Conservation (phyloP, 2,797 vertebrate genomes). For the Spatula clypeata region DNA sequence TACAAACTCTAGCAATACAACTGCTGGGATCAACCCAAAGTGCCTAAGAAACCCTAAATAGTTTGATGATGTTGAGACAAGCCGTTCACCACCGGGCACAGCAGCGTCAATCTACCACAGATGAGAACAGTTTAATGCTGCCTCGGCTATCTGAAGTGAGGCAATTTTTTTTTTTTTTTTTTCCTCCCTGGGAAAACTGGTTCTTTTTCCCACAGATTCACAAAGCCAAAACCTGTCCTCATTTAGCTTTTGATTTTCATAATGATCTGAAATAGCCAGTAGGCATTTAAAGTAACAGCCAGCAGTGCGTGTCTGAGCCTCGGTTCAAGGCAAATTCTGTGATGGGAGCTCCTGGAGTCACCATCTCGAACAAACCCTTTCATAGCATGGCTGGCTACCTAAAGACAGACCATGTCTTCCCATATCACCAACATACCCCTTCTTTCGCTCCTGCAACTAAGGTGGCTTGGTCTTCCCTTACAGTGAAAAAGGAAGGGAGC, state of each 20-base stretch:
- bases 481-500: not conserved
- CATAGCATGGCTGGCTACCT: not conserved
- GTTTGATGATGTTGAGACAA: not conserved
- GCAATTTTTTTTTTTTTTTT: not conserved
- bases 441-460: not conserved
- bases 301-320: not conserved
- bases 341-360: not conserved
- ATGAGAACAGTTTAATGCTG: not conserved
- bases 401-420: not conserved
- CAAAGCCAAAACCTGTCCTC: not conserved
- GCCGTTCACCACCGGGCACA: not conserved
- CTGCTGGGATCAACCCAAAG: constrained; percentile 50
- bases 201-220: not conserved
- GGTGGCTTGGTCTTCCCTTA: not conserved
- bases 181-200: not conserved
- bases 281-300: not conserved
- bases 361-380: not conserved
- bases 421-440: not conserved
- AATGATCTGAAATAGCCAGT: not conserved
- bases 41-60: not conserved
- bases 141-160: not conserved
- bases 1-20: not conserved
- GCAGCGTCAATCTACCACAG: constrained; percentile 1
- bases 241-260: not conserved
- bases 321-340: fast-evolving